These are phyloP conservation scores for Bungarus multicinctus DNA, from an alignment of 2,113 vertebrate genomes.

Conservation along the genomic window DNA sequence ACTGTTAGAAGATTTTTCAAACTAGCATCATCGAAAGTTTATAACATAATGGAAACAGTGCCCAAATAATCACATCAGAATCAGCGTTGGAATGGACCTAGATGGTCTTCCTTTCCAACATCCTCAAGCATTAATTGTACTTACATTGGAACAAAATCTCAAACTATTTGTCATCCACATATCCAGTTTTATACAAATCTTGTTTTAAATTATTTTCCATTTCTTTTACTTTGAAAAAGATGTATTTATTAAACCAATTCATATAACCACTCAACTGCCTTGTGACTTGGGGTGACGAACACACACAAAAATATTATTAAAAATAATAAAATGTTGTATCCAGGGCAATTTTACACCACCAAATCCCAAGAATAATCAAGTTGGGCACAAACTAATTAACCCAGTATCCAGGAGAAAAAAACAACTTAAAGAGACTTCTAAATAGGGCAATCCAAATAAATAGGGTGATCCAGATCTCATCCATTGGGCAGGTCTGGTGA, in stretches of 20 bases:
- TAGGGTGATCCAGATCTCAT: neutral
- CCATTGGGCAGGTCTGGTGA: neutral
- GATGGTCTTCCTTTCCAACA: neutral
- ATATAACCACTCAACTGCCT: neutral
- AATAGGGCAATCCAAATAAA: neutral
- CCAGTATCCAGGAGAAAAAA: neutral
- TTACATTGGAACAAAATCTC: neutral
- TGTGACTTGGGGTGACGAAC: neutral
- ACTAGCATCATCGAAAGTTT: neutral
- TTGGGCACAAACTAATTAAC: neutral
- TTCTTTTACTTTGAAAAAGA: neutral
- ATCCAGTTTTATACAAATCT: neutral
- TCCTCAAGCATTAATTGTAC: neutral
- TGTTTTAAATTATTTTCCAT: neutral
- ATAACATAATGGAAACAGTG: neutral
- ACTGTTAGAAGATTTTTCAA: neutral
- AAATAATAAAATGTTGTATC: neutral
- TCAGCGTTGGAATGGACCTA: neutral
- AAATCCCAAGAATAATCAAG: neutral
- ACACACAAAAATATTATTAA: neutral
- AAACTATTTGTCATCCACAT: neutral
- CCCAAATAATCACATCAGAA: neutral
- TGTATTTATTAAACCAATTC: neutral
- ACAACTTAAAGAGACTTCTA: neutral
- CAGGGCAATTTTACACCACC: neutral